Conservation (phyloP, 2,888 invertebrate species). For the Rhyacophila evoluta region DNA sequence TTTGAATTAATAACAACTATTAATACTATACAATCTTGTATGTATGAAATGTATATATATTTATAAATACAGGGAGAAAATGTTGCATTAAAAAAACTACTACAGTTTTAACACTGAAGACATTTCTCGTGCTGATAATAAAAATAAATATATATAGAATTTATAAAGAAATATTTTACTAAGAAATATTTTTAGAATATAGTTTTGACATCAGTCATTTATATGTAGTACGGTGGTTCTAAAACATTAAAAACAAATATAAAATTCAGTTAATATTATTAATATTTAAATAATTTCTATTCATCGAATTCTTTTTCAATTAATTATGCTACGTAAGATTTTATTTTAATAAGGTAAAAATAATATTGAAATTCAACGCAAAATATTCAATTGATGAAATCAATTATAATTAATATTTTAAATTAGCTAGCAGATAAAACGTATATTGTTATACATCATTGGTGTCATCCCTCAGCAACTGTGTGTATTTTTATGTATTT, state of each 20-base stretch:
- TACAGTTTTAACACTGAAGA: background rate
- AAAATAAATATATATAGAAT: constrained; percentile 10
- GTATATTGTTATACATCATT: too few relatives aligned
- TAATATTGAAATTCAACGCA: background rate
- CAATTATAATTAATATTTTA: background rate
- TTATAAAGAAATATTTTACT: constrained; percentile 22
- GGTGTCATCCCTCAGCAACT: background rate
- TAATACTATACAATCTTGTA: background rate
- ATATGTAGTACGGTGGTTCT: background rate
- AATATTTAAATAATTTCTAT: background rate
- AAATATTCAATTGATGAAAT: background rate
- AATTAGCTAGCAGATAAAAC: background rate
- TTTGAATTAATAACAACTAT: background rate
- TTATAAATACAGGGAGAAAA: constrained; percentile 13
- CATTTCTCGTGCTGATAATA: constrained; percentile 24
- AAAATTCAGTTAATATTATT: background rate
- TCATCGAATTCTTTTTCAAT: background rate
- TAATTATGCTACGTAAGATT: background rate
- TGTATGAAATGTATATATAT: background rate
- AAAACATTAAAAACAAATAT: background rate
- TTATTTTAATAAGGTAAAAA: background rate
- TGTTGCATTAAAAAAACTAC: constrained; percentile 7
- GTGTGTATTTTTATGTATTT: background rate
- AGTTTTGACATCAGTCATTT: background rate
- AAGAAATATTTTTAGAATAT: constrained; percentile 19